Percentiles rank a stretch among this genome's conserved stretches.
Conservation (phyloP, 2,113 vertebrate genomes). For the Phoxinus phoxinus region DNA sequence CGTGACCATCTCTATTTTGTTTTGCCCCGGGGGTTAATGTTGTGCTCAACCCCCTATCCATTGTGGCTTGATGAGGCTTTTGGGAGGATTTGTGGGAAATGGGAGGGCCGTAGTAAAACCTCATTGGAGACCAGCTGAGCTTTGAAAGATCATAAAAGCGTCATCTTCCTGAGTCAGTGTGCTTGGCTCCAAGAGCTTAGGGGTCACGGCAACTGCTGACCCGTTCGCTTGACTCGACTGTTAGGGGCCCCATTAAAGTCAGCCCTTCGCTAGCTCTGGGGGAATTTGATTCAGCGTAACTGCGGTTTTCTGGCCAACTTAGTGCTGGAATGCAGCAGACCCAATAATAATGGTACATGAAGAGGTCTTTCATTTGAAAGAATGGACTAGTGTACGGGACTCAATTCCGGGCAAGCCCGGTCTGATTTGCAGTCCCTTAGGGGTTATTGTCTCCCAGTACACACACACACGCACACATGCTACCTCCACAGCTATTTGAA, state of each 20-base stretch:
- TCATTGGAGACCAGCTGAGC: slow-evolving; percentile 34
- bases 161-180: slow-evolving; percentile 13
- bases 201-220: slow-evolving; percentile 39
- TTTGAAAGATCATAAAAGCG: slow-evolving; percentile 38
- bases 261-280: neutral
- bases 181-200: neutral
- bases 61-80: slow-evolving; percentile 37
- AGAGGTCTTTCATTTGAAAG: slow-evolving; percentile 15
- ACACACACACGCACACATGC: neutral
- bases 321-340: slow-evolving; percentile 34
- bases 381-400: slow-evolving; percentile 16
- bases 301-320: slow-evolving; percentile 33
- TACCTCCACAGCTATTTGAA: neutral
- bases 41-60: slow-evolving; percentile 28
- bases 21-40: slow-evolving; percentile 34
- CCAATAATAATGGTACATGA: slow-evolving; percentile 7
- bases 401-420: neutral
- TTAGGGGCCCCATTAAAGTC: slow-evolving; percentile 19
- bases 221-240: slow-evolving; percentile 3
- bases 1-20: neutral
- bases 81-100: slow-evolving; percentile 38
- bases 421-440: slow-evolving; percentile 14
- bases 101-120: neutral
- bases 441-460: neutral
- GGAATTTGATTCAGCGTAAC: slow-evolving; percentile 38